Percentiles rank a stretch among this genome's conserved stretches.
These are phyloP conservation scores for Heteropelma amictum DNA, from an alignment of 2,888 invertebrate genomes.

Conservation along the genomic window DNA sequence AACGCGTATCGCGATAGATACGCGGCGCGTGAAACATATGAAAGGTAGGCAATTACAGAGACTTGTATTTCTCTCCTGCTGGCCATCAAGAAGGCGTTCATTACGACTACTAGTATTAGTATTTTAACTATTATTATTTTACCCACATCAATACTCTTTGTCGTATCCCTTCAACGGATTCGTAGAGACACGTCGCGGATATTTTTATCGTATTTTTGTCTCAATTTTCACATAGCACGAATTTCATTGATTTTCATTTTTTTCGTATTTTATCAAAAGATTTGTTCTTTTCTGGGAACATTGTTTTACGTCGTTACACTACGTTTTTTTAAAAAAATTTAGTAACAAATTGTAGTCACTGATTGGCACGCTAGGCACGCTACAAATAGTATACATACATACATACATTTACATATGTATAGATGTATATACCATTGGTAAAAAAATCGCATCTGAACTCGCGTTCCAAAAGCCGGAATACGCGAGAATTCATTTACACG, in stretches of 20 bases:
- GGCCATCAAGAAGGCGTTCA: conserved; percentile 24
- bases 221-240: neutral
- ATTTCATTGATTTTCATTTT: conserved; percentile 7
- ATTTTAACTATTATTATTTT: conserved; percentile 8
- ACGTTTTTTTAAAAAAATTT: conserved; percentile 23
- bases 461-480: conserved; percentile 51
- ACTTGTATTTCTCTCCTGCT: conserved; percentile 26
- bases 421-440: conserved; percentile 11
- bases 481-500: conserved; percentile 38
- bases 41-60: conserved; percentile 48
- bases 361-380: conserved; percentile 59
- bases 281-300: conserved; percentile 28
- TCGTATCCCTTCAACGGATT: conserved; percentile 43
- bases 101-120: neutral
- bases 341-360: conserved; percentile 47
- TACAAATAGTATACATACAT: conserved; percentile 36
- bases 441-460: conserved; percentile 38
- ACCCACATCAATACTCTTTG: conserved; percentile 35
- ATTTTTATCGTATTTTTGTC: neutral
- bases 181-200: conserved; percentile 19
- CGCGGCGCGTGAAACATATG: conserved; percentile 60
- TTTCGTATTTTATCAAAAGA: conserved; percentile 2
- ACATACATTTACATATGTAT: conserved; percentile 16
- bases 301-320: conserved; percentile 48
- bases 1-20: conserved; percentile 60